Conservation (phyloP, 1,140 invertebrate genomes). For the Monomorium pharaonis region DNA sequence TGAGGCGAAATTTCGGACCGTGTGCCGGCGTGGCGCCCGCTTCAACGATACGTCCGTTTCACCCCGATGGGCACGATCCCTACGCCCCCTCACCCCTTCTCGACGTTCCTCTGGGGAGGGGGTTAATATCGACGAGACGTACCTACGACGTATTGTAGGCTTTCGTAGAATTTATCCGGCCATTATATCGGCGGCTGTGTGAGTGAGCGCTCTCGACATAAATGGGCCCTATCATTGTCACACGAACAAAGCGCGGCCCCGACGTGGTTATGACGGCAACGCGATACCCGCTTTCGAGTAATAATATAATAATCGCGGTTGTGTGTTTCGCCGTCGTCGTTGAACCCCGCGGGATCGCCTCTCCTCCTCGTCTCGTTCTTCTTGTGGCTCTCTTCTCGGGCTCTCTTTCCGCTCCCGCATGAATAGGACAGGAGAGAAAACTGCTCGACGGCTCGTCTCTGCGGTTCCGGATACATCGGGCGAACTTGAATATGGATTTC, state of each 20-base stretch:
- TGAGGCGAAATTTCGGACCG: slow-evolving; percentile 64
- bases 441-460: not conserved
- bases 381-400: slow-evolving; percentile 4
- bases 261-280: slow-evolving; percentile 80
- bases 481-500: slow-evolving; percentile 79
- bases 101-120: not conserved
- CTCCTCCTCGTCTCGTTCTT: slow-evolving; percentile 6
- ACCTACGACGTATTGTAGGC: slow-evolving; percentile 72
- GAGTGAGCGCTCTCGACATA: slow-evolving; percentile 77
- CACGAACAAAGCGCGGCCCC: slow-evolving; percentile 75
- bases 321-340: slow-evolving; percentile 56
- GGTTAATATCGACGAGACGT: slow-evolving; percentile 67
- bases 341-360: slow-evolving; percentile 28
- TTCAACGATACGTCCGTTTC: slow-evolving; percentile 24
- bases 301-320: slow-evolving; percentile 75
- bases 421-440: slow-evolving; percentile 39
- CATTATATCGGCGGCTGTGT: slow-evolving; percentile 71
- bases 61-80: not conserved
- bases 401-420: slow-evolving; percentile 26
- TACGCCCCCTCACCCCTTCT: not conserved
- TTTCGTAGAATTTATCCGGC: slow-evolving; percentile 75
- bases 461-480: slow-evolving; percentile 75
- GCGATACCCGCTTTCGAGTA: slow-evolving; percentile 74
- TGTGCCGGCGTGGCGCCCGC: slow-evolving; percentile 20
- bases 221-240: slow-evolving; percentile 82